Base-by-base conservation (phyloP, 2,797 vertebrate species). In the Enteromius fasciolatus region DNA sequence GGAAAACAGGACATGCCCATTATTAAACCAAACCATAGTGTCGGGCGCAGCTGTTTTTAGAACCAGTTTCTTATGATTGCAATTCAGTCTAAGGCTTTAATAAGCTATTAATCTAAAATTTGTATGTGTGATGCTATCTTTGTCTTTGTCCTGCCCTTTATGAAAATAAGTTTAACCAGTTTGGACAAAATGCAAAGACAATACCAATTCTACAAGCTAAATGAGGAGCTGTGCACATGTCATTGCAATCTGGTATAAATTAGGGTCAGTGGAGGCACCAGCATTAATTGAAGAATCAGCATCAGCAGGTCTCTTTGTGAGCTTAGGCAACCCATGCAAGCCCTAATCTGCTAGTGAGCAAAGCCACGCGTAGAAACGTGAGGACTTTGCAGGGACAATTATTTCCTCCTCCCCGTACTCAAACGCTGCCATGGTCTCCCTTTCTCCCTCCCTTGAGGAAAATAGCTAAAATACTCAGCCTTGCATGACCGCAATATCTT, bases 291-390 rank as follows among this genome's bases (percentile, higher is more conserved):
- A 88, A 54, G 75, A 89, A 88, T 90, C 89, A 88, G 84, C 88
- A 88, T 90, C 89, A 88, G 84, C 88, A 79, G 83, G 78, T 82
- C 83, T 72, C 87, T 83, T 89, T 52, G 89, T 89, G 86, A 90
- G 77, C 78, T 90, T 86, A 90, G 82, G 54, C 72, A 86, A 87
- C 87, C 83, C 89, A 59, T 91, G 91, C 89, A 87, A 84, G 75
- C 81, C 78, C 87, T 94, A 92, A 94, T 94, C 93, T 92, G 89
- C 90, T 88, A 76, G 85, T 83, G 87, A 89, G 86, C 69, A 84
- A 85, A 89, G 80, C 88, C 89, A 91, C 89, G 88, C 89, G 77
- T 82, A 90, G 89, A 88, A 94, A 93, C 91, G 88, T 94, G 93
- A 94, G 89, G 76, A 78, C 82, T 89, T 79, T 74, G 84, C 78